Evolutionary conservation across 2,888 invertebrate species (phyloP), one percentile per base, ranked within the genome.

Genomic region (Hirudinaria manillensis): DNA sequence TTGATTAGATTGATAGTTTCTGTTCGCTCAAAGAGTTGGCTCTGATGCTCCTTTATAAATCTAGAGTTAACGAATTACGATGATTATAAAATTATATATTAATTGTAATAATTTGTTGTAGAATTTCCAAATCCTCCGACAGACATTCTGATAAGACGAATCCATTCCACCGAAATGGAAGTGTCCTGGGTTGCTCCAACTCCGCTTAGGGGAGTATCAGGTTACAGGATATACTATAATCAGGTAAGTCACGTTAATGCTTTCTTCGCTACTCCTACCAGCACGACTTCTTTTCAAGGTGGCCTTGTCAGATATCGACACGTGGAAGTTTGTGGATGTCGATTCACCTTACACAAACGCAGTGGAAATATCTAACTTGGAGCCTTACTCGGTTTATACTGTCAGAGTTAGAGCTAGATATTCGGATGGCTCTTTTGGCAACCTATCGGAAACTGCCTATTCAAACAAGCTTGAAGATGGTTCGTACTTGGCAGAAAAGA

Each of bases 141-240:
- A 90, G 90, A 92, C 75, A 93, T 97, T 0, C 91, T 92, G 86
- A 94, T 94, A 13, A 92, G 93, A n/a, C 94, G 96, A 0, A 94
- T 94, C 0, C 93, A 94, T 0, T 93, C 94, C 81, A 92, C 93
- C 29, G 92, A 93, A 71, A 92, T 96, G 0, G 94, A 95, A 87
- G 94, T 87, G 27, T 82, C 83, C 74, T 87, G 86, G 86, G 83
- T 81, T 65, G 67, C 89, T 91, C 79, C 92, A 7, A 21, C 19
- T 90, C 79, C 80, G 32, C 13, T 10, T 32, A 79, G 82, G 3
- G 74, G 71, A 56, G 83, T 85, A 16, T 80, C 81, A 0, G 83
- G 83, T 66, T 85, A 85, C 79, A 80, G 82, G 7, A 80, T 85
- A 38, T 84, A 81, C 78, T 85, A 83, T 79, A 82, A 81, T 76